Evolutionary conservation across 2,888 invertebrate genomes (phyloP).

Genomic region (Tortrix viridana): DNA sequence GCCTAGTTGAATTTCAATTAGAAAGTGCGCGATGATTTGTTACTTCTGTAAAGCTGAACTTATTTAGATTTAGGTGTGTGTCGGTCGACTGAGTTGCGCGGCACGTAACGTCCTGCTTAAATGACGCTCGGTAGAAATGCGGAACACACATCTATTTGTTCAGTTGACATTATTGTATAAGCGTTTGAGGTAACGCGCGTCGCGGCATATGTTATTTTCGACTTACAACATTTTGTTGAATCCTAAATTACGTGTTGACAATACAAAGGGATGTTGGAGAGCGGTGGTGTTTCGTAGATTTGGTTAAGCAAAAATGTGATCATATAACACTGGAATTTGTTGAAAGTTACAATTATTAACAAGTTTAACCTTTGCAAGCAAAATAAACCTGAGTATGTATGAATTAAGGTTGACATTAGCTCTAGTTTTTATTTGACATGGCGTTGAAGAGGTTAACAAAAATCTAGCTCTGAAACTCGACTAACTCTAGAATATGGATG

Average conservation of each 20-base stretch:
- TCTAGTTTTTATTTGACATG: too few relatives aligned
- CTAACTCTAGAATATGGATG: too few relatives aligned
- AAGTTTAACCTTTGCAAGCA: too few relatives aligned
- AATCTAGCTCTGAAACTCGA: too few relatives aligned
- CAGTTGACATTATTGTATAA: constrained; percentile 83
- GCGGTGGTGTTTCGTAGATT: constrained; percentile 41
- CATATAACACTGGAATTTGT: not conserved
- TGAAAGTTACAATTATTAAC: too few relatives aligned
- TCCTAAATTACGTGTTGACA: constrained; percentile 78
- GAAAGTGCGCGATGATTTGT: not conserved
- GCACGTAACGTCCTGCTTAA: constrained; percentile 72
- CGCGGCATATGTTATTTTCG: constrained; percentile 79
- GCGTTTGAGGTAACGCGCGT: constrained; percentile 77
- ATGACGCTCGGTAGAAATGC: constrained; percentile 82
- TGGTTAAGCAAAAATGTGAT: not conserved
- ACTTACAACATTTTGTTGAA: constrained; percentile 80
- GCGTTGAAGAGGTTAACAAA: too few relatives aligned
- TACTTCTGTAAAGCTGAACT: constrained; percentile 7
- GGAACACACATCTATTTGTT: constrained; percentile 83
- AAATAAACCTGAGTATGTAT: too few relatives aligned
- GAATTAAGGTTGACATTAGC: too few relatives aligned
- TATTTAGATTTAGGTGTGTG: constrained; percentile 22
- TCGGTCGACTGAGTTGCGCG: constrained; percentile 31
- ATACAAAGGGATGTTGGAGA: constrained; percentile 68
- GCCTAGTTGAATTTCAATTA: constrained; percentile 2